These are phyloP conservation scores for Oreochromis grahami DNA, from an alignment of 2,797 vertebrate genomes.

Conservation along the genomic window DNA sequence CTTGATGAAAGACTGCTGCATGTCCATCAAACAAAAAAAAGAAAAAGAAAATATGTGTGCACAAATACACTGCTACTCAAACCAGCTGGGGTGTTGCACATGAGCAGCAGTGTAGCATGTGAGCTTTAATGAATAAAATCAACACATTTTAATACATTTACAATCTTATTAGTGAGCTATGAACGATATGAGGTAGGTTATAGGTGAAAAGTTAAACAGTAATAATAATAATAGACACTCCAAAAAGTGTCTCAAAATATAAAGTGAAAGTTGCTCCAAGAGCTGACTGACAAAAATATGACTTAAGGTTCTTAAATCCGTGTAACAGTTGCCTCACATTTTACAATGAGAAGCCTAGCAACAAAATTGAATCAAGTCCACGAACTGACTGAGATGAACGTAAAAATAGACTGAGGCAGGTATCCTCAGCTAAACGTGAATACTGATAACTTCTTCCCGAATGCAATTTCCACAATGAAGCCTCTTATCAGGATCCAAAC, in stretches of 20 bases:
- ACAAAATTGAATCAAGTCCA: constrained; percentile 31
- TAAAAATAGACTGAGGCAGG: constrained; percentile 46
- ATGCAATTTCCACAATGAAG: constrained; percentile 56
- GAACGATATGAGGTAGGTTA: not conserved
- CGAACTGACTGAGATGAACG: constrained; percentile 48
- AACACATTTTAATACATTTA: not conserved
- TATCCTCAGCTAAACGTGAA: constrained; percentile 36
- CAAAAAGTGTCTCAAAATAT: not conserved
- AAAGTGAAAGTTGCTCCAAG: not conserved
- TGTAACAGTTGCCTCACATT: not conserved
- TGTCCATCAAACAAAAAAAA: constrained; percentile 51
- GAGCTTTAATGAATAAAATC: not conserved
- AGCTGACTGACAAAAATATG: not conserved
- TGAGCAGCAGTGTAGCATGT: not conserved
- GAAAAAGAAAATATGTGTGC: not conserved
- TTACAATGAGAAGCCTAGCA: constrained; percentile 4
- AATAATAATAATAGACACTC: not conserved
- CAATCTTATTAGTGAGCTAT: not conserved
- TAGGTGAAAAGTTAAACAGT: not conserved
- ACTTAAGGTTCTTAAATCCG: not conserved
- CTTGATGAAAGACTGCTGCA: constrained; percentile 58
- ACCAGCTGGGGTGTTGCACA: constrained; percentile 21
- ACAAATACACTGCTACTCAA: constrained; percentile 42
- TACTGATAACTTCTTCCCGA: constrained; percentile 45
- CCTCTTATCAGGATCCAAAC: constrained; percentile 74